A percentile compares a stretch with the other conserved stretches of the same genome.
Conservation (phyloP, 2,797 vertebrate genomes). For the Lophotriccus pileatus region DNA sequence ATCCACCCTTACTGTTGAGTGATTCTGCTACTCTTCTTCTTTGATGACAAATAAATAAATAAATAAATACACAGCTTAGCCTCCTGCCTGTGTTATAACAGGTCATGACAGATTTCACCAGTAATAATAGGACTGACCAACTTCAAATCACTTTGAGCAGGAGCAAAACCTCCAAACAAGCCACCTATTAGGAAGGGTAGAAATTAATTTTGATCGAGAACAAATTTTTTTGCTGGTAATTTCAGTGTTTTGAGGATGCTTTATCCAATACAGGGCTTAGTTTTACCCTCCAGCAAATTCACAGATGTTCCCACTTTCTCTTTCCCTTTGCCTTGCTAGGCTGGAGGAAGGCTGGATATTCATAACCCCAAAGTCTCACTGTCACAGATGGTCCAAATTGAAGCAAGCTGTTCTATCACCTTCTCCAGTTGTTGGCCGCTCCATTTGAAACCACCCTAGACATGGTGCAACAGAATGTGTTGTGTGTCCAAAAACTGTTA, state of each 20-base stretch:
- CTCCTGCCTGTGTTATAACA: not conserved
- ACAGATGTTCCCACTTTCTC: not conserved
- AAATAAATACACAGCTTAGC: not conserved
- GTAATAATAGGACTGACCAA: not conserved
- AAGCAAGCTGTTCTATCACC: conserved; percentile 57
- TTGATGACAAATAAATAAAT: not conserved
- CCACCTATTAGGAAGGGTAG: not conserved
- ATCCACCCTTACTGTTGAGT: not conserved
- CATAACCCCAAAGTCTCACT: conserved; percentile 45
- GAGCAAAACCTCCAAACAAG: not conserved
- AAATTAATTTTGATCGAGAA: not conserved
- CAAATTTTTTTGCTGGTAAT: not conserved
- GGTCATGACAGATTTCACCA: not conserved
- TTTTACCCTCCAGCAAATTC: conserved; percentile 24
- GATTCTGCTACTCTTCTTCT: not conserved
- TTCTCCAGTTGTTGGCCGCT: conserved; percentile 41
- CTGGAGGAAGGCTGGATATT: conserved; percentile 16
- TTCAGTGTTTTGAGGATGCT: not conserved
- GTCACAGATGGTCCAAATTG: conserved; percentile 50
- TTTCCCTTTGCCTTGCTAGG: not conserved
- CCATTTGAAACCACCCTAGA: conserved; percentile 30
- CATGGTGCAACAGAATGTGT: conserved; percentile 9
- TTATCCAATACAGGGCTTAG: not conserved
- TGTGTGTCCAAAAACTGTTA: conserved; percentile 36
- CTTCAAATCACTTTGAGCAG: not conserved